phyloP scores from a whole-genome alignment of 2,113 vertebrate genomes.

The Peromyscus maniculatus region DNA sequence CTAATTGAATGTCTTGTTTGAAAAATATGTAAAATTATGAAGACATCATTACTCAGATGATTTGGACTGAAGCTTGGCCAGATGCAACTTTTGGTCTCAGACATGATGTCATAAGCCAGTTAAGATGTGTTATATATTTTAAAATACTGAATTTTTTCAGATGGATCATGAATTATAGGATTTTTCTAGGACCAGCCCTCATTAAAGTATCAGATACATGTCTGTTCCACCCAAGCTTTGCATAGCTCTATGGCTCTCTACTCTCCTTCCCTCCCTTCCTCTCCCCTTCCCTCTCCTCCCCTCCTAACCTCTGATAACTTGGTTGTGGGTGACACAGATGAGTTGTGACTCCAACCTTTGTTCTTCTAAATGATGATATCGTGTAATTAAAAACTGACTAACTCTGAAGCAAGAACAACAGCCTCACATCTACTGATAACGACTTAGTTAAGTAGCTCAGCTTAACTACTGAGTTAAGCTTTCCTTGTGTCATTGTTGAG shows the following conservation, averaged over 20 bases:
- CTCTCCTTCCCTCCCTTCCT: neutral
- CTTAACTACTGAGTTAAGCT: neutral
- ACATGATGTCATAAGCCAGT: slow-evolving; percentile 60
- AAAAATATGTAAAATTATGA: slow-evolving; percentile 72
- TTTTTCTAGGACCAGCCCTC: neutral
- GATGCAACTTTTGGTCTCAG: slow-evolving; percentile 63
- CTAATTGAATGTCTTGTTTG: slow-evolving; percentile 69
- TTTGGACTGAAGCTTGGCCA: slow-evolving; percentile 19
- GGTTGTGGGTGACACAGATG: neutral
- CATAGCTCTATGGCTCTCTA: neutral
- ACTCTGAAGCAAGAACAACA: neutral
- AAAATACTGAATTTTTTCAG: slow-evolving; percentile 32
- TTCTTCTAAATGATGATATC: neutral
- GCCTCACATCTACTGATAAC: neutral
- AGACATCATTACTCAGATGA: slow-evolving; percentile 65
- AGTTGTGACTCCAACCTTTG: neutral
- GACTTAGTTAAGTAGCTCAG: no score
- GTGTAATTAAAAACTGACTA: neutral
- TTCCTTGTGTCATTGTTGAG: neutral
- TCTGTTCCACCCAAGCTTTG: neutral
- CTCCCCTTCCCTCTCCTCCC: neutral
- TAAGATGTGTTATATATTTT: slow-evolving; percentile 51
- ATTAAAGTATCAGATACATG: slow-evolving; percentile 27
- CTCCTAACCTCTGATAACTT: neutral
- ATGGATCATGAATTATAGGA: neutral